phyloP scores from a whole-genome alignment of 2,797 vertebrate species.

The Delichon dasypus region DNA sequence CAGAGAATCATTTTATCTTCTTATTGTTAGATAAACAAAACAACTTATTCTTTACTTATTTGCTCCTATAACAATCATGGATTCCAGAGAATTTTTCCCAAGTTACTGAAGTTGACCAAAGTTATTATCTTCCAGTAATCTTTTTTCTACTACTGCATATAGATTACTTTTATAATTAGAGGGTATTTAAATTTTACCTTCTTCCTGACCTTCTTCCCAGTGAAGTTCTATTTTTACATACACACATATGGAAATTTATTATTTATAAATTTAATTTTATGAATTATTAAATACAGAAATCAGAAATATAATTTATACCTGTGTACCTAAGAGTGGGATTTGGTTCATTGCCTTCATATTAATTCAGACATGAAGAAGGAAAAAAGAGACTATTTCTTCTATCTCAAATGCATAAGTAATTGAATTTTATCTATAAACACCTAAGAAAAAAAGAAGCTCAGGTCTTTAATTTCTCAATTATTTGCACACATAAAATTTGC shows the following conservation, averaged over 20 bases:
- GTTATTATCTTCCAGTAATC: background rate
- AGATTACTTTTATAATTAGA: background rate
- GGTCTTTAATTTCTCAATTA: background rate
- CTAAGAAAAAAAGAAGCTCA: background rate
- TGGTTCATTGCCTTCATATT: background rate
- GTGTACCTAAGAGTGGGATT: background rate
- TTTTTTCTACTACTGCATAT: background rate
- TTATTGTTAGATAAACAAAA: background rate
- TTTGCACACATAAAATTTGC: background rate
- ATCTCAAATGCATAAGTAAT: background rate
- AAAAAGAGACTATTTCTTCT: background rate
- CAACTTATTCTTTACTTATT: background rate
- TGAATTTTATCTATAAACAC: background rate
- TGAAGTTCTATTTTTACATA: background rate
- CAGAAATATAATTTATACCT: background rate
- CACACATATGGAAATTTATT: background rate
- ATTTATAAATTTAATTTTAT: constrained; percentile 10
- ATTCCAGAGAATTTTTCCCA: background rate
- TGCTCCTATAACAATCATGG: background rate
- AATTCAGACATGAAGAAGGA: background rate
- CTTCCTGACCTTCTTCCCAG: background rate
- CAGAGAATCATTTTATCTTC: background rate
- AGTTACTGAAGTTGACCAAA: background rate
- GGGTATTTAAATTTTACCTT: background rate
- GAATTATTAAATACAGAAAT: background rate